Conservation (phyloP, 2,797 vertebrate species). For the Clarias fuscus region DNA sequence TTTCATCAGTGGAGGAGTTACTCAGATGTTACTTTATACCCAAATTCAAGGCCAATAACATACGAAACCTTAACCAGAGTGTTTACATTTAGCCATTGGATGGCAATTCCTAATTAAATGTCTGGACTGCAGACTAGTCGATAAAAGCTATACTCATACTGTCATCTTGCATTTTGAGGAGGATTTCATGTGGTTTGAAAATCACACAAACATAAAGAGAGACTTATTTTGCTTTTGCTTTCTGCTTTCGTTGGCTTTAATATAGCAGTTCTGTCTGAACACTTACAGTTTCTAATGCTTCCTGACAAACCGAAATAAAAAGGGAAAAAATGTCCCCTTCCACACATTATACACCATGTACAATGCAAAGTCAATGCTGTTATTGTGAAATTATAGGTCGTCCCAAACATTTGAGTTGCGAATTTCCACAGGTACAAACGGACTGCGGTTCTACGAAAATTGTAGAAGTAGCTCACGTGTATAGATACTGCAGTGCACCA, state of each 20-base stretch:
- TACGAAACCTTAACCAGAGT: not conserved
- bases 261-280: not conserved
- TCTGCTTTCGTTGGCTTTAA: not conserved
- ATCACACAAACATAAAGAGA: not conserved
- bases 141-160: not conserved
- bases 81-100: not conserved
- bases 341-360: not conserved
- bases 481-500: no score
- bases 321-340: not conserved
- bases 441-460: no score
- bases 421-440: no score
- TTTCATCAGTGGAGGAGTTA: not conserved
- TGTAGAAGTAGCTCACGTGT: no score
- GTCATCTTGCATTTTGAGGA: not conserved
- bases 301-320: not conserved
- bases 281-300: not conserved
- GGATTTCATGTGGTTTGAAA: not conserved
- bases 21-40: slow-evolving; percentile 3
- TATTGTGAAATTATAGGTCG: not conserved
- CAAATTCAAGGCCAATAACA: not conserved
- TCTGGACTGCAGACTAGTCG: not conserved
- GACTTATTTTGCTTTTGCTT: no score
- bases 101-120: slow-evolving; percentile 7
- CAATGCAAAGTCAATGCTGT: not conserved
- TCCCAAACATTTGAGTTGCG: no score